Evolutionary conservation across 2,113 vertebrate genomes (phyloP), one percentile per base, ranked within the genome.

Genomic region (Ceyx margarethae): DNA sequence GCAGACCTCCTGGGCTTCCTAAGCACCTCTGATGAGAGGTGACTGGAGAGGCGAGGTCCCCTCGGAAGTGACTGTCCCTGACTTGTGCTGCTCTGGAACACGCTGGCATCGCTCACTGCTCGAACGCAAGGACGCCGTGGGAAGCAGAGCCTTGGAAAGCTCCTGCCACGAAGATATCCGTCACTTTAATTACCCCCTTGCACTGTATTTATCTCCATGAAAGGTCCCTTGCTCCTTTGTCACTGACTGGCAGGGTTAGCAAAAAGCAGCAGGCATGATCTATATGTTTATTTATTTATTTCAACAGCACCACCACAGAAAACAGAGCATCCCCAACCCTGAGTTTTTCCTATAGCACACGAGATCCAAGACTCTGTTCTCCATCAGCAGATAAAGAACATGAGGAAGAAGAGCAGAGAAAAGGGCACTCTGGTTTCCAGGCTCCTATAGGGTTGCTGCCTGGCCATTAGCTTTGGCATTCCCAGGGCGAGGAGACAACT

Each of bases 121-220:
- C 46, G 0, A 80, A 13, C 11, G 9, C 84, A 80, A 91, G 93
- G 88, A 61, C 87, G 25, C 46, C 4, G 25, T 19, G 14, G 72
- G 91, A 92, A 86, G 58, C 5, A 3, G 62, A 93, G 77, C 71
- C 93, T 91, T 62, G 69, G 58, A 85, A 68, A 84, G 78, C 85
- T 94, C 56, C 87, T 83, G 81, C 91, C 42, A 48, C 5, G 42
- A 71, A 82, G 85, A 91, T 96, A 95, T 96, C 88, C 20, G 61
- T 92, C 97, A 85, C 76, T 90, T 94, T 96, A 96, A 97, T 97
- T 96, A 96, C 83, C 84, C 60, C 86, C 91, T 85, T 35, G 35
- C 85, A 51, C 90, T 60, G 67, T 62, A 89, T 97, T 97, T 94
- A 94, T 95, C 95, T 97, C 95, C 85, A 29, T 79, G 91, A 91